These are phyloP conservation scores for Notospermus geniculatus DNA, from an alignment of 1,140 invertebrate genomes.

Conservation along the genomic window DNA sequence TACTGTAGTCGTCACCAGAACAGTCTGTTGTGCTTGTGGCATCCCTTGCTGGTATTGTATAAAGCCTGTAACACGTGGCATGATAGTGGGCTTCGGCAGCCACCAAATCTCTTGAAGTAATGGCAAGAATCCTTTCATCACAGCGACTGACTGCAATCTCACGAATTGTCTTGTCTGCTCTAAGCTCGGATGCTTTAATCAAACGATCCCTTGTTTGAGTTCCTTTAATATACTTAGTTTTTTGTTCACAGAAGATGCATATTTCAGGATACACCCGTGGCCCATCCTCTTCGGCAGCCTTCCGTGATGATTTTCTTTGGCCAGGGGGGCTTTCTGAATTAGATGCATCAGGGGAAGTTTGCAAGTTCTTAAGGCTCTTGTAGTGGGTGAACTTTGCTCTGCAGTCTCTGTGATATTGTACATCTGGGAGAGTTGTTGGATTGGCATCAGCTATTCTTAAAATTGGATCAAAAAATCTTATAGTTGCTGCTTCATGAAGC, in stretches of 20 bases:
- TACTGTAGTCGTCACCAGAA: too few species aligned
- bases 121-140: constrained; percentile 28
- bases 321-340: too few species aligned
- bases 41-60: not conserved
- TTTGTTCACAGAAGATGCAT: too few species aligned
- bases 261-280: too few species aligned
- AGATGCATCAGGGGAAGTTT: too few species aligned
- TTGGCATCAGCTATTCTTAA: too few species aligned
- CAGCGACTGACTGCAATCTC: constrained; percentile 11
- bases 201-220: not conserved
- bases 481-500: too few species aligned
- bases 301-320: too few species aligned
- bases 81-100: constrained; percentile 12
- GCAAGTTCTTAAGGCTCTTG: not conserved
- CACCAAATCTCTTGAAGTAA: constrained; percentile 21
- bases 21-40: not conserved
- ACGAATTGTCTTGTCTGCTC: constrained; percentile 1
- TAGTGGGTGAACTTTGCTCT: constrained; percentile 6
- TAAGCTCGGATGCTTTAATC: not conserved
- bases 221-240: too few species aligned
- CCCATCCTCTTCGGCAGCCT: too few species aligned
- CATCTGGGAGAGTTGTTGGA: too few species aligned
- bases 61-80: constrained; percentile 7
- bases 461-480: too few species aligned
- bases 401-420: constrained; percentile 16